Base-by-base conservation (phyloP, 2,888 invertebrate species). In the Metopia argyrocephala region DNA sequence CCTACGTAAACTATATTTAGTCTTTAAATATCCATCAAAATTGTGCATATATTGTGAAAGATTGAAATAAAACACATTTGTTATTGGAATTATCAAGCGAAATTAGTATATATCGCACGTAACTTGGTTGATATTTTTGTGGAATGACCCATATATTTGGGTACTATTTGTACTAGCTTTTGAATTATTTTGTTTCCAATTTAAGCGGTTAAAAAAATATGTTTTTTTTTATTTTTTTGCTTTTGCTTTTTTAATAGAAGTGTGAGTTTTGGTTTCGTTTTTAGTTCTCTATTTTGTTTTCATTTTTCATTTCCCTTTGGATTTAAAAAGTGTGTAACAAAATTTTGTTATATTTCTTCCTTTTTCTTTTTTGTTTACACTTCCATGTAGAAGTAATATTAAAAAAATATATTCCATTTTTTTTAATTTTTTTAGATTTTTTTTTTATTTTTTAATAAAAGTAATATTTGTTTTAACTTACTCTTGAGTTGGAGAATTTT, bases 251-350 rank as follows among this genome's bases (percentile, higher is more conserved):
- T 38, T 38, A 38, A 12, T 38, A 4, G 38, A 38, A 15, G 38
- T 38, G 38, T 38, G 15, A 38, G 38, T 9, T 12, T 38, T 15
- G 38, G 38, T 38, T 38, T 4, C 1, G 38, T 38, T 38, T 15
- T 38, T 9, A 12, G 2, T 9, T 7, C 2, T 38, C 31, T 4
- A 28, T 57, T 57, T n/a, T 28, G 6, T 57, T 18, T 38, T 27
- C 50, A 66, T 46, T 15, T 59, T 66, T 28, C 15, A 61, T 65
- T 59, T 71, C 78, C 71, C 59, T 48, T 66, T 61, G 27, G 71
- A 62, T n/a, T 66, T 48, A 27, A 54, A 78, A 71, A 78, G 65
- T 78, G 65, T 62, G 23, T 21, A 27, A 64, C 31, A 48, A 50
- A 27, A 27, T 56, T n/a, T 56, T 25, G 23, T 25, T 27, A n/a